These are phyloP conservation scores for Trididemnum nubilum DNA, from an alignment of 23 tunicate genomes.

Conservation along the genomic window DNA sequence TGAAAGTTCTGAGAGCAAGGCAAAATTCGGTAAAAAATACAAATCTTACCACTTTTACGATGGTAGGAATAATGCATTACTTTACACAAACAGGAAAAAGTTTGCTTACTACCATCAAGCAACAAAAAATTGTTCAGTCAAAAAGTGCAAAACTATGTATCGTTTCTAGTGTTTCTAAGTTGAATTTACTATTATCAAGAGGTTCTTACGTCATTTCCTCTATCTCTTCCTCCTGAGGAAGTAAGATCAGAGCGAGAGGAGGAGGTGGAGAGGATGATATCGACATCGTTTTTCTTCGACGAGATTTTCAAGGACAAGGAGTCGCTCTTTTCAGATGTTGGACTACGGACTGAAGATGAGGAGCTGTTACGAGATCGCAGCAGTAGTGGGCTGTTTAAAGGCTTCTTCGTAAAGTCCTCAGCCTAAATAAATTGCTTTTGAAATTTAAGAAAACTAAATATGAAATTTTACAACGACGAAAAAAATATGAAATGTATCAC, in stretches of 20 bases:
- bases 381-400: slow-evolving; percentile 24
- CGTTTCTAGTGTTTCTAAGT: too few relatives aligned
- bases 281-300: slow-evolving; percentile 1
- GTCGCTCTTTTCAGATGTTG: slow-evolving; percentile 29
- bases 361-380: slow-evolving; percentile 39
- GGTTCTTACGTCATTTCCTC: background rate
- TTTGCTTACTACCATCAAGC: too few relatives aligned
- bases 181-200: too few relatives aligned
- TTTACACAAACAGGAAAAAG: too few relatives aligned
- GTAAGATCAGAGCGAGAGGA: background rate
- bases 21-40: too few relatives aligned
- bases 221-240: background rate
- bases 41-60: too few relatives aligned
- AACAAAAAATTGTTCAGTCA: too few relatives aligned
- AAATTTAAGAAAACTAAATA: too few relatives aligned
- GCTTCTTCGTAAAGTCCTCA: slow-evolving; percentile 9
- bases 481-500: background rate
- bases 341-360: slow-evolving; percentile 45
- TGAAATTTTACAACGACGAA: background rate
- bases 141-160: too few relatives aligned
- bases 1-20: too few relatives aligned
- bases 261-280: background rate
- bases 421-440: too few relatives aligned
- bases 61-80: too few relatives aligned
- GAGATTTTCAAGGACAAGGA: background rate